Evolutionary conservation across 2,888 invertebrate species (phyloP).

Genomic region (Scaptomyza cyrtandrae): DNA sequence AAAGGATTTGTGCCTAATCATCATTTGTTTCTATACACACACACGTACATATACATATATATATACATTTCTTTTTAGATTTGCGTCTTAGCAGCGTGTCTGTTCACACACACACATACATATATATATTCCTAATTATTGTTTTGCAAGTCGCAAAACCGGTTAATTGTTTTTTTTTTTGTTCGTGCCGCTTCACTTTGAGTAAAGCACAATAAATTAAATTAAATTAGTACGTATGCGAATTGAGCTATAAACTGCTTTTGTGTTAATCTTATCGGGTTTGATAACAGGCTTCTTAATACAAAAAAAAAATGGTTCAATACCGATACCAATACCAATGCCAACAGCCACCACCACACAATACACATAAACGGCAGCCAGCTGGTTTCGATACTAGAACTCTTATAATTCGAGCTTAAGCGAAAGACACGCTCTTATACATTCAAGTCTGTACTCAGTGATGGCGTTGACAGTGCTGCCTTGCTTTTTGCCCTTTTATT

Average conservation of each 20-base stretch:
- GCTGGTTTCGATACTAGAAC: not conserved
- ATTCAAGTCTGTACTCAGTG: constrained; percentile 9
- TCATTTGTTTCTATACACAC: not conserved
- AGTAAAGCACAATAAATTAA: too few relatives aligned
- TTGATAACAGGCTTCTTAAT: constrained; percentile 32
- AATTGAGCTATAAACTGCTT: constrained; percentile 35
- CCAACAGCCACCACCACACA: constrained; percentile 8
- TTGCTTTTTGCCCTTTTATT: constrained; percentile 25
- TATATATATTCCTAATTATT: not conserved
- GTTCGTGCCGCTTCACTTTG: constrained; percentile 9
- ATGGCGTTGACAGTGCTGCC: not conserved
- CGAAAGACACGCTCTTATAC: constrained; percentile 35
- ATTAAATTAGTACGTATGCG: not conserved
- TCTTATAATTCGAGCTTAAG: constrained; percentile 1
- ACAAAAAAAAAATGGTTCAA: not conserved
- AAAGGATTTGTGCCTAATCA: constrained; percentile 3
- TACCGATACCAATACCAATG: constrained; percentile 15
- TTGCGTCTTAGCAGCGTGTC: constrained; percentile 18
- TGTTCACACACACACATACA: not conserved
- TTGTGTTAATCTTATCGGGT: constrained; percentile 42
- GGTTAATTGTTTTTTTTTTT: constrained; percentile 36
- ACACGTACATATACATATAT: not conserved
- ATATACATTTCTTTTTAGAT: not conserved
- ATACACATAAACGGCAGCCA: not conserved
- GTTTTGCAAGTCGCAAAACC: constrained; percentile 17